A percentile compares a stretch with the other conserved stretches of the same genome.
Conservation (phyloP, 2,113 vertebrate genomes). For the Crotalus horridus region DNA sequence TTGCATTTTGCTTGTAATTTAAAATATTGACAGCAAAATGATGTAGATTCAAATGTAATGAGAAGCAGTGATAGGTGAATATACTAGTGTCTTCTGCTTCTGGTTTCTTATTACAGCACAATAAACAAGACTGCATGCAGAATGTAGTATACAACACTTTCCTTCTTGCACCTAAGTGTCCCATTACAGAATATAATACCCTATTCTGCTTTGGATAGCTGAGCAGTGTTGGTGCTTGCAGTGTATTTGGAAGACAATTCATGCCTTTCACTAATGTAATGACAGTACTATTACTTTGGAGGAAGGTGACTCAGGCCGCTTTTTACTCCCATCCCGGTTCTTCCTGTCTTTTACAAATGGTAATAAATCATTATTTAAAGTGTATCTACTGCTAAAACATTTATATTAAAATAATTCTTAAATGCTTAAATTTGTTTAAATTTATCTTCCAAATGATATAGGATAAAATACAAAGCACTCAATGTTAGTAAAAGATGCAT, state of each 20-base stretch:
- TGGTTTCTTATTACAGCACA: neutral
- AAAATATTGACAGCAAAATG: slow-evolving; percentile 17
- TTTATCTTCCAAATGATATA: neutral
- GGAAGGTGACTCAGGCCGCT: neutral
- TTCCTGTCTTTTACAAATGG: neutral
- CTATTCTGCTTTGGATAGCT: neutral
- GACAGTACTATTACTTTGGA: neutral
- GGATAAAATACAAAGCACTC: neutral
- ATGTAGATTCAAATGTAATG: neutral
- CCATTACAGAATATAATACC: neutral
- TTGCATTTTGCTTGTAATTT: slow-evolving; percentile 32
- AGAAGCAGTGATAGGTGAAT: neutral
- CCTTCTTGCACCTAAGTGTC: neutral
- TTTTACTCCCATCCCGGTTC: neutral
- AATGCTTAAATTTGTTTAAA: neutral
- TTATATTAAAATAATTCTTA: neutral
- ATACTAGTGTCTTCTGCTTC: neutral
- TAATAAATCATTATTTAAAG: neutral
- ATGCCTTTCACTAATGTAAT: neutral
- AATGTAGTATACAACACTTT: neutral
- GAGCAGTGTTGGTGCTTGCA: neutral
- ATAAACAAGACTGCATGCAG: neutral
- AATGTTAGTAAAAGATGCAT: neutral
- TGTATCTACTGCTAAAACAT: neutral
- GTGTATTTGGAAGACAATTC: neutral